Conservation (phyloP, 1,140 invertebrate species). For the Asbolus verrucosus region DNA sequence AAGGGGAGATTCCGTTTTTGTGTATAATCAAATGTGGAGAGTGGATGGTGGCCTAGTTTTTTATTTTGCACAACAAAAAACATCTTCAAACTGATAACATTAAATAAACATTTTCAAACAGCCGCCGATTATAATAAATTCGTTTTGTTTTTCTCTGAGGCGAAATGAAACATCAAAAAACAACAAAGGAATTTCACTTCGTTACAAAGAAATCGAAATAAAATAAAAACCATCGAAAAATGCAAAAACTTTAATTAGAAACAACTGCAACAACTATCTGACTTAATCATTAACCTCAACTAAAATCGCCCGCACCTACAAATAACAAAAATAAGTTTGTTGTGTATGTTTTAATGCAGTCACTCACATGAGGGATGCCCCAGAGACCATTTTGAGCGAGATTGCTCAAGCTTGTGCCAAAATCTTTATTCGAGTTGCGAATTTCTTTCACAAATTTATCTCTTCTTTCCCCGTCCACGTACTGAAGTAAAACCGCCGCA, state of each 20-base stretch:
- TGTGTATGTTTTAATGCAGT: background rate
- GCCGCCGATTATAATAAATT: no score
- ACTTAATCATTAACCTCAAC: background rate
- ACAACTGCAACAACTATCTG: background rate
- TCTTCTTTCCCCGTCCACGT: background rate
- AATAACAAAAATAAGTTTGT: constrained; percentile 15
- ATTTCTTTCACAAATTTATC: constrained; percentile 1
- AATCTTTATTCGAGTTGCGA: constrained; percentile 34
- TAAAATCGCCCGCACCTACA: background rate
- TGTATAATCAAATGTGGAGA: background rate
- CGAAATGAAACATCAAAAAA: no score
- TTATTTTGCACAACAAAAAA: no score
- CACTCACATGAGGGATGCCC: background rate
- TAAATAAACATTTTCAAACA: no score
- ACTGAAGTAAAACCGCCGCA: constrained; percentile 8
- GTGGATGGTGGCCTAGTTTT: background rate
- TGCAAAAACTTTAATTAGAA: background rate
- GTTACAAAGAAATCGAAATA: no score
- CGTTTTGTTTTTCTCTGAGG: no score
- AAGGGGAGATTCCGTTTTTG: no score
- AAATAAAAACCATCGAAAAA: background rate
- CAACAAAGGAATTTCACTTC: no score
- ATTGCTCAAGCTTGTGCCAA: constrained; percentile 2
- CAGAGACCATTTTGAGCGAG: constrained; percentile 16
- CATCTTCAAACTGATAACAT: no score